Evolutionary conservation across 2,888 invertebrate genomes (phyloP).

Genomic region (Lycocerus yunnanus): DNA sequence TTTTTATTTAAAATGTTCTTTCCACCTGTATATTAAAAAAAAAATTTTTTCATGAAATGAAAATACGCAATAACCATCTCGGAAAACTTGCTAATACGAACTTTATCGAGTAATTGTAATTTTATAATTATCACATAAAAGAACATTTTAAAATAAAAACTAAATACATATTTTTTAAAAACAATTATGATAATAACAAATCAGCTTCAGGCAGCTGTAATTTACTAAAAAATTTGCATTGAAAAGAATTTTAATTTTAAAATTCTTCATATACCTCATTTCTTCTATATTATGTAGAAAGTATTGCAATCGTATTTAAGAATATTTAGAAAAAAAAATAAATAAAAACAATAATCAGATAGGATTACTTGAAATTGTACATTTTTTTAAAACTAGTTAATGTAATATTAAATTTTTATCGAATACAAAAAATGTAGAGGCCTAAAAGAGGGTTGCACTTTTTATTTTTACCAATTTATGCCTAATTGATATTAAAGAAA

Average conservation of each 20-base stretch:
- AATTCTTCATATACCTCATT: slow-evolving; percentile 31
- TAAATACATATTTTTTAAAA: background rate
- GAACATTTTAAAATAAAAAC: background rate
- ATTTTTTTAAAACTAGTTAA: slow-evolving; percentile 18
- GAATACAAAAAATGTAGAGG: slow-evolving; percentile 6
- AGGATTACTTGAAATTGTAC: slow-evolving; percentile 24
- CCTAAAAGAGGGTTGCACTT: slow-evolving; percentile 21
- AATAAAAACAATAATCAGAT: slow-evolving; percentile 12
- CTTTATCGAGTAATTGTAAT: background rate
- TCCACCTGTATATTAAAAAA: background rate
- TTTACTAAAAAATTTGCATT: slow-evolving; percentile 4
- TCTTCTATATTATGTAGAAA: slow-evolving; percentile 22
- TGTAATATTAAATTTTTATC: slow-evolving; percentile 21
- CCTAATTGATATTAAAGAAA: background rate
- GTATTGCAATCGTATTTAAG: slow-evolving; percentile 19
- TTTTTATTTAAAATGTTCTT: background rate
- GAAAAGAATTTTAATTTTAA: slow-evolving; percentile 16
- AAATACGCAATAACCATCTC: too few species aligned
- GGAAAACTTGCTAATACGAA: background rate
- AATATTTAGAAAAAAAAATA: slow-evolving; percentile 2
- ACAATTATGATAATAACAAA: background rate
- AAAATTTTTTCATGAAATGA: background rate
- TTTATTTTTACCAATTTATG: slow-evolving; percentile 1
- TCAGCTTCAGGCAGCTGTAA: slow-evolving; percentile 22
- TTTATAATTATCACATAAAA: background rate